Conservation (phyloP, 2,888 invertebrate species). For the Octodonta nipae region DNA sequence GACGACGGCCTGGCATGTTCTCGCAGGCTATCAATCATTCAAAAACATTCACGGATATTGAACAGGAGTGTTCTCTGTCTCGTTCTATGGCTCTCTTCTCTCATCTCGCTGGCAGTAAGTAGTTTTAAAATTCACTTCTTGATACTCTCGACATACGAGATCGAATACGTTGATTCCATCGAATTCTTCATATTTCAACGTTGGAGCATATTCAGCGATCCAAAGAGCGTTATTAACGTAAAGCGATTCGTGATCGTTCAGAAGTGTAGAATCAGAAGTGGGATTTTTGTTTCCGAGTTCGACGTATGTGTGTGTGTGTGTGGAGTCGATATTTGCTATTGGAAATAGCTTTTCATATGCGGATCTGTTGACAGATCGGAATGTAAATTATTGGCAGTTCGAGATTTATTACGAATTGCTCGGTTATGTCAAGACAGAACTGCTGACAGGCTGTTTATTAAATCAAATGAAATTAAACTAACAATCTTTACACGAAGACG, state of each 20-base stretch:
- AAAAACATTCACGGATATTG: constrained; percentile 26
- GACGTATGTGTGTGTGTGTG: background rate
- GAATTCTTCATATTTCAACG: too few species aligned
- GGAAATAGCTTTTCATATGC: too few species aligned
- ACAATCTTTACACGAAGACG: too few species aligned
- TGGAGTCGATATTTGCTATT: constrained; percentile 1
- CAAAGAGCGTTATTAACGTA: constrained; percentile 9
- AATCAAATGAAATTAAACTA: too few species aligned
- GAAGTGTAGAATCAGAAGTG: constrained; percentile 6
- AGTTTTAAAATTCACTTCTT: constrained; percentile 22
- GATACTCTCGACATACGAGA: constrained; percentile 16
- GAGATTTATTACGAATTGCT: too few species aligned
- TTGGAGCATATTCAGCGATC: constrained; percentile 8
- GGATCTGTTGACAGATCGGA: too few species aligned
- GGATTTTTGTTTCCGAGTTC: constrained; percentile 5
- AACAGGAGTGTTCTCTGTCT: too few species aligned
- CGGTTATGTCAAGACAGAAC: too few species aligned
- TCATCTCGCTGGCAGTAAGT: too few species aligned
- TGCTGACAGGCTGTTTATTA: too few species aligned
- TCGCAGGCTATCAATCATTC: constrained; percentile 32
- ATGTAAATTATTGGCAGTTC: too few species aligned
- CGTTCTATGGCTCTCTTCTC: constrained; percentile 16
- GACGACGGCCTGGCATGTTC: constrained; percentile 10
- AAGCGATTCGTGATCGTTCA: constrained; percentile 11
- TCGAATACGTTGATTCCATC: too few species aligned